Evolutionary conservation across 2,797 vertebrate genomes (phyloP), one percentile per base, ranked within the genome.

Genomic region (Galagoides demidoff): DNA sequence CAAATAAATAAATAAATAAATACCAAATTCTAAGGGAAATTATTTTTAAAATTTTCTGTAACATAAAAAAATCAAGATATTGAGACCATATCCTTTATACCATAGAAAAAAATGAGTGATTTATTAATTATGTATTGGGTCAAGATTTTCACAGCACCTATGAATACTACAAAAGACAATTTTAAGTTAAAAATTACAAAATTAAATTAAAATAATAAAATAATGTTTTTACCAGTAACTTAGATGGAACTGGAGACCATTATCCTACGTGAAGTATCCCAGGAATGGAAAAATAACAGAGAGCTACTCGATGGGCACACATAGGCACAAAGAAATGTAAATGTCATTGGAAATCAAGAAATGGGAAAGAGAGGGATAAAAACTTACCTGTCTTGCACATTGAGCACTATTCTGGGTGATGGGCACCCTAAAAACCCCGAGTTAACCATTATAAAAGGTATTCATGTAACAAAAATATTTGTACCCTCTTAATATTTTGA

Each of bases 131-230:
- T 55, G 8, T 37, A 55, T 88, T 9, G 31, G n/a, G 59, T 76
- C 63, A 37, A 37, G n/a, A 76, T 31, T 93, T 71, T 89, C 43
- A 49, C 19, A 6, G 31, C 66, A 85, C 37, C 43, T 37, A 5
- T 29, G 8, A 81, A 63, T 91, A 92, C 43, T 31, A 29, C 31
- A 73, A 85, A 66, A 82, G 71, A 66, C 85, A 82, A 57, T 20
- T 68, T 73, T 84, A 76, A 93, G 25, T 85, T 83, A 77, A 89
- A 68, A 92, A 59, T 34, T 88, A 74, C 17, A 89, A 92, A 76
- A 70, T 66, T 55, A 86, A 64, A 66, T 57, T 78, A 85, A 85
- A 61, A 85, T 76, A 57, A 89, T 66, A 17, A 66, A 66, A 66
- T n/a, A 66, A 66, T 66, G 31, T 66, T n/a, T 66, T 66, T 34